Percentiles rank a stretch among this genome's conserved stretches.
Evolutionary conservation across 1,140 invertebrate species (phyloP).

Genomic region (Holotrichia oblita): DNA sequence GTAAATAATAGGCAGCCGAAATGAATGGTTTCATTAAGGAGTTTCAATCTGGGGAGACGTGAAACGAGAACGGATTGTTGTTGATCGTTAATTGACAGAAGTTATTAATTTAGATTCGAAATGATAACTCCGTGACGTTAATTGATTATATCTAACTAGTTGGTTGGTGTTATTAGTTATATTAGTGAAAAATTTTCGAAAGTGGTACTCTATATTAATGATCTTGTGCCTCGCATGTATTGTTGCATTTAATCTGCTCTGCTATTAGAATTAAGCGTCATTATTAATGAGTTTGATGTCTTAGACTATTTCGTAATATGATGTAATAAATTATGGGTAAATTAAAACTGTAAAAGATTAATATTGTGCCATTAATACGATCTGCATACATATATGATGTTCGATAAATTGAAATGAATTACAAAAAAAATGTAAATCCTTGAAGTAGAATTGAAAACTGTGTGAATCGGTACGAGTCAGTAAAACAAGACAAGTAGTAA

Average conservation of each 20-base stretch:
- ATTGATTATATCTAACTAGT: slow-evolving; percentile 1
- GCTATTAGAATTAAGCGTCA: not conserved
- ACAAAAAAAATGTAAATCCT: too few species aligned
- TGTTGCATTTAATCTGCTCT: not conserved
- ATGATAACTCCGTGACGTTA: slow-evolving; percentile 16
- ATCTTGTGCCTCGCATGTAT: not conserved
- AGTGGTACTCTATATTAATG: not conserved
- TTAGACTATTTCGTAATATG: not conserved
- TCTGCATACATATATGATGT: too few species aligned
- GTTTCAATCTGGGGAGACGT: not conserved
- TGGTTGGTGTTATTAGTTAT: not conserved
- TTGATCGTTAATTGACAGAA: slow-evolving; percentile 13
- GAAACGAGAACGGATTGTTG: slow-evolving; percentile 11
- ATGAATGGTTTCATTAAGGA: not conserved
- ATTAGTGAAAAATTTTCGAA: not conserved
- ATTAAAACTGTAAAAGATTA: too few species aligned
- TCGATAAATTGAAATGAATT: too few species aligned
- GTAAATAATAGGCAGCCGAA: slow-evolving; percentile 7
- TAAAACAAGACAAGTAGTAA: too few species aligned
- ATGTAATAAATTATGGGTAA: too few species aligned
- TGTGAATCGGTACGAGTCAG: too few species aligned
- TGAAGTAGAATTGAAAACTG: too few species aligned
- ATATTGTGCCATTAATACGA: too few species aligned
- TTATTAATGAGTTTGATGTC: not conserved
- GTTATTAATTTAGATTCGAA: slow-evolving; percentile 21